A percentile compares a stretch with the other conserved stretches of the same genome.
These are phyloP conservation scores for Pseudococcus jackbeardsleyi DNA, from an alignment of 2,888 invertebrate genomes.

Conservation along the genomic window DNA sequence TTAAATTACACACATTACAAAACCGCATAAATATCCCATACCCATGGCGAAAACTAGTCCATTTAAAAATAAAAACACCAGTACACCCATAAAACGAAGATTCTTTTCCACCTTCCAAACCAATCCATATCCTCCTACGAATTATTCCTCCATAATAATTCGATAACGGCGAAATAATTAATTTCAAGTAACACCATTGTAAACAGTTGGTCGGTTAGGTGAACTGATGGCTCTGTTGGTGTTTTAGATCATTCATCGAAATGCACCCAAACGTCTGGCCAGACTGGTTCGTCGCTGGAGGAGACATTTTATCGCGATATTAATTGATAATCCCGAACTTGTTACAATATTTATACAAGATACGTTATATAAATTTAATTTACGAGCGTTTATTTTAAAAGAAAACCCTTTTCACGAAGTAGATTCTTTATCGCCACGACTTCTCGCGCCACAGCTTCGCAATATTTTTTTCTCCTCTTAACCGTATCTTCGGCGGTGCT, in stretches of 20 bases:
- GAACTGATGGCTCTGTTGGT: slow-evolving; percentile 36
- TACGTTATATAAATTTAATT: slow-evolving; percentile 58
- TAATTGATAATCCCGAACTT: slow-evolving; percentile 62
- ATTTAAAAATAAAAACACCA: not conserved
- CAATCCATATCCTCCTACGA: slow-evolving; percentile 34
- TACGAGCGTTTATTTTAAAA: slow-evolving; percentile 30
- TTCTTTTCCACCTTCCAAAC: not conserved
- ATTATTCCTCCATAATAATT: not conserved
- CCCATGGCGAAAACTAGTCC: not conserved
- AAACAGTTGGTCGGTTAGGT: slow-evolving; percentile 18
- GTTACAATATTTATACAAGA: slow-evolving; percentile 60
- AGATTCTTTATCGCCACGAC: slow-evolving; percentile 33
- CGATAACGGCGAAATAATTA: slow-evolving; percentile 54
- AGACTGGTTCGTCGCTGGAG: slow-evolving; percentile 60
- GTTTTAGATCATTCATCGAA: not conserved
- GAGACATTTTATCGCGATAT: slow-evolving; percentile 62
- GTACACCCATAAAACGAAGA: not conserved
- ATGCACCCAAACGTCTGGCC: slow-evolving; percentile 45
- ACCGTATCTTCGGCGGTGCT: too few species aligned
- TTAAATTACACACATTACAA: not conserved
- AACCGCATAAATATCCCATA: not conserved
- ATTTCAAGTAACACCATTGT: slow-evolving; percentile 44
- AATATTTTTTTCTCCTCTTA: not conserved
- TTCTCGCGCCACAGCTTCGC: not conserved
- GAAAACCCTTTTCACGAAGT: slow-evolving; percentile 48